Conservation (phyloP, 2,797 vertebrate species). For the Rhinichthys osculus region DNA sequence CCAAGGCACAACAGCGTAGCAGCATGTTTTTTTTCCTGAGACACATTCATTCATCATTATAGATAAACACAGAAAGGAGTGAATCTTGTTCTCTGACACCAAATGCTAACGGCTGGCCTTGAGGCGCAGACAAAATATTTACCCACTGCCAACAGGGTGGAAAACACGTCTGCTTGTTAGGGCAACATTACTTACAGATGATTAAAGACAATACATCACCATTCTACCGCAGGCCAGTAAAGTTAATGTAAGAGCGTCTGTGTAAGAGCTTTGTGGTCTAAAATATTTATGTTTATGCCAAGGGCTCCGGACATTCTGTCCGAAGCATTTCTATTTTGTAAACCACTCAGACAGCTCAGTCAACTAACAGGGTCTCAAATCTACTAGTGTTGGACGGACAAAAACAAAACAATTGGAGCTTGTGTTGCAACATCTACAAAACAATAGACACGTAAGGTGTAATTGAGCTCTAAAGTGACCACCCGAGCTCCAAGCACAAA, state of each 20-base stretch:
- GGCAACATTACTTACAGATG: conserved; percentile 13
- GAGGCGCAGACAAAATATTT: conserved; percentile 38
- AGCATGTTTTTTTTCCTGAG: background rate
- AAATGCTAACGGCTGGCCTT: conserved; percentile 27
- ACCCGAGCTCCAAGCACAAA: background rate
- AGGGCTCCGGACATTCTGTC: conserved; percentile 9
- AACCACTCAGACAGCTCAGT: background rate
- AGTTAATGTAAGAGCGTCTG: background rate
- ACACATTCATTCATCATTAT: conserved; percentile 23
- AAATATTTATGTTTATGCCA: conserved; percentile 41
- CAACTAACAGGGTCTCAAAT: background rate
- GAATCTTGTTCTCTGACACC: conserved; percentile 8
- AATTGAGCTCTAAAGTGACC: background rate
- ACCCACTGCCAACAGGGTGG: conserved; percentile 32
- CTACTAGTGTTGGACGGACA: background rate
- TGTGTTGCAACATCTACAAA: background rate
- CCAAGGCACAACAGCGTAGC: background rate
- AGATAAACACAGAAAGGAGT: conserved; percentile 16
- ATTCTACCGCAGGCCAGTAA: background rate
- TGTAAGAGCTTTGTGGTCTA: background rate
- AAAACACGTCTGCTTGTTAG: conserved; percentile 46
- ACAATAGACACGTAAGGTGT: background rate
- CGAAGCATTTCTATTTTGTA: background rate
- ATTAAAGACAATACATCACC: conserved; percentile 42
- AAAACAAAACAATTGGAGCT: background rate